Base-by-base conservation (phyloP, 2,888 invertebrate genomes). In the Pherbina coryleti region DNA sequence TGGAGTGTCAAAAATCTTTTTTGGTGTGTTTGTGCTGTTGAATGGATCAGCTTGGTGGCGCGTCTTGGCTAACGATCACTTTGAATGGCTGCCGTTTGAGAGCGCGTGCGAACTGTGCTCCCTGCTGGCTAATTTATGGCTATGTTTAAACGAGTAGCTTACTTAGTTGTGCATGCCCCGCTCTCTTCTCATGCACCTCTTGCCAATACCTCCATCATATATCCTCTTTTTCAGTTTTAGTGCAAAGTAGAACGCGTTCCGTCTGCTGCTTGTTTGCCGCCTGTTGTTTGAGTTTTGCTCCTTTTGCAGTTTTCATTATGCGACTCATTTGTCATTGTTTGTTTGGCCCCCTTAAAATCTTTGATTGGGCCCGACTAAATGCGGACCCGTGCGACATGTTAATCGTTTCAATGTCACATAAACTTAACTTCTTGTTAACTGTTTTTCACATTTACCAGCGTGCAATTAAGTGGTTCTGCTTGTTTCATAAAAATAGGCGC, bases 401-500 rank as follows among this genome's bases (percentile, higher is more conserved):
- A 74, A 74, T 74, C 66, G 74, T n/a, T 28, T 51, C 66, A 53
- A 49, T 66, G 74, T 66, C 74, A 28, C 74, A 31, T 74, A 66
- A 64, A 64, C 74, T 64, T 60, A 49, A 60, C 73, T 73, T 62
- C 73, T 60, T 28, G 73, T 73, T 74, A 74, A 74, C 51, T 5
- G 51, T 51, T 62, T 31, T 69, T 37, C 67, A 44, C 67, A 44
- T 44, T 67, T 17, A 17, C 28, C 51, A 57, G 60, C 72, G 2
- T n/a, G 44, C 37, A 60, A 60, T 72, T 60, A 72, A 72, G 72
- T 72, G 72, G 60, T 44, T 57, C 72, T 72, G 72, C 72, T 72
- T 72, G 72, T 72, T 55, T 34, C 34, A 57, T 25, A 44, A 72
- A 19, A 28, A 34, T 25, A n/a, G 25, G 37, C 72, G 57, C 71